These are phyloP conservation scores for Hipparchia semele DNA, from an alignment of 2,888 invertebrate genomes.

Conservation along the genomic window DNA sequence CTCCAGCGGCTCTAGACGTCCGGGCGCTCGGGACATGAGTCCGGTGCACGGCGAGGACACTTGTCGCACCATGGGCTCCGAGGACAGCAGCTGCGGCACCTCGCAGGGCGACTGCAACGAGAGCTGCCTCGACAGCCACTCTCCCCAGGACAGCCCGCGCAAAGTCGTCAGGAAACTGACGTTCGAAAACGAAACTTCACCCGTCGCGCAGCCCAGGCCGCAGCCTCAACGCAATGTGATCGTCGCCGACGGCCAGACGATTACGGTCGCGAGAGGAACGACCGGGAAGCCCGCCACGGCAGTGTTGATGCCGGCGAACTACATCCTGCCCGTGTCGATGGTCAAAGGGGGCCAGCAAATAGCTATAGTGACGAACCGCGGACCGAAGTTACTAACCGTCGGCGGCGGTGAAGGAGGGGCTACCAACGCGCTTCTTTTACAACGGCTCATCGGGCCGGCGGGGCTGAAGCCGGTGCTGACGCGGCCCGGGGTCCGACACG, in stretches of 20 bases:
- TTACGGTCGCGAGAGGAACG: slow-evolving; percentile 84
- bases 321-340: slow-evolving; percentile 87
- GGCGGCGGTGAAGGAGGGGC: slow-evolving; percentile 74
- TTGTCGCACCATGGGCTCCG: slow-evolving; percentile 88
- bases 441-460: slow-evolving; percentile 86
- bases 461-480: slow-evolving; percentile 81
- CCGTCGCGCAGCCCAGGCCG: slow-evolving; percentile 56
- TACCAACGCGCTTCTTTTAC: slow-evolving; percentile 85
- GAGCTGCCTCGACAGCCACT: slow-evolving; percentile 77
- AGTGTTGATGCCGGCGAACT: slow-evolving; percentile 88
- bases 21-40: slow-evolving; percentile 81
- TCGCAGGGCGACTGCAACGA: slow-evolving; percentile 81
- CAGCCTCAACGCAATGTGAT: slow-evolving; percentile 82
- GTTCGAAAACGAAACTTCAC: slow-evolving; percentile 75
- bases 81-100: slow-evolving; percentile 89
- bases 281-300: slow-evolving; percentile 85
- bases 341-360: slow-evolving; percentile 89
- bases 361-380: slow-evolving; percentile 88
- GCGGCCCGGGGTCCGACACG: slow-evolving; percentile 82
- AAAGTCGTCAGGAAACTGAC: slow-evolving; percentile 74
- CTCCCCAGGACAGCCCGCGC: slow-evolving; percentile 81
- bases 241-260: slow-evolving; percentile 85
- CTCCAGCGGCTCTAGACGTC: slow-evolving; percentile 83
- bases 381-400: slow-evolving; percentile 80
- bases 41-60: slow-evolving; percentile 86